Conservation (phyloP, 2,113 vertebrate species). For the Xiphophorus maculatus region DNA sequence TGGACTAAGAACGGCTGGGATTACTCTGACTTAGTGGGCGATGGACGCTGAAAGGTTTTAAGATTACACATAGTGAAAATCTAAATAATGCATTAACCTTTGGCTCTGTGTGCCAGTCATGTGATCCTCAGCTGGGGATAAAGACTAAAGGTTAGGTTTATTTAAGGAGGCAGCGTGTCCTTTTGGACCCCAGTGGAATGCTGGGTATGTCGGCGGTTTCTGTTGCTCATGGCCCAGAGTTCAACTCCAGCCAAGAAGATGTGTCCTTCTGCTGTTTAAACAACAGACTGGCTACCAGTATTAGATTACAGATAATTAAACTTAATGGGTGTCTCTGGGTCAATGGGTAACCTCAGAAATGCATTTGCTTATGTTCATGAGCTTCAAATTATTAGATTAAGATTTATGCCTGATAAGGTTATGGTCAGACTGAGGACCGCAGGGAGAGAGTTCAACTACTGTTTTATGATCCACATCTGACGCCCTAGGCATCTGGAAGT, state of each 20-base stretch:
- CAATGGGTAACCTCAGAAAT: conserved; percentile 6
- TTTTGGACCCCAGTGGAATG: conserved; percentile 48
- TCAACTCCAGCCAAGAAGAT: conserved; percentile 19
- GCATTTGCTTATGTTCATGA: background rate
- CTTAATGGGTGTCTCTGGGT: conserved; percentile 9
- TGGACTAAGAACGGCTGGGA: background rate
- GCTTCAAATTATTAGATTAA: conserved; percentile 17
- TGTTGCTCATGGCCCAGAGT: conserved; percentile 29
- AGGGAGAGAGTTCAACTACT: background rate
- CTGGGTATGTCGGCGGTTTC: conserved; percentile 45
- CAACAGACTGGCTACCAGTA: conserved; percentile 38
- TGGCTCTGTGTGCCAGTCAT: conserved; percentile 23
- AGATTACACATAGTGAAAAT: background rate
- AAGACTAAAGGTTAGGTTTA: conserved; percentile 55
- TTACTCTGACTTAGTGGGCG: background rate
- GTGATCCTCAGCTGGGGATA: conserved; percentile 12
- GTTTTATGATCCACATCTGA: conserved; percentile 3
- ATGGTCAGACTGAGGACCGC: background rate
- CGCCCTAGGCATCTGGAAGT: background rate
- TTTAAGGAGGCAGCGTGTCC: conserved; percentile 35
- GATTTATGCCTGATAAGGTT: conserved; percentile 3
- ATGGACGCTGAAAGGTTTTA: conserved; percentile 15
- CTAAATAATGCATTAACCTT: conserved; percentile 14
- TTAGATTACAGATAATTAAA: conserved; percentile 41
- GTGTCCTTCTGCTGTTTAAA: conserved; percentile 43